These are phyloP conservation scores for Cyaniris semiargus DNA, from an alignment of 2,888 invertebrate species.

Conservation along the genomic window DNA sequence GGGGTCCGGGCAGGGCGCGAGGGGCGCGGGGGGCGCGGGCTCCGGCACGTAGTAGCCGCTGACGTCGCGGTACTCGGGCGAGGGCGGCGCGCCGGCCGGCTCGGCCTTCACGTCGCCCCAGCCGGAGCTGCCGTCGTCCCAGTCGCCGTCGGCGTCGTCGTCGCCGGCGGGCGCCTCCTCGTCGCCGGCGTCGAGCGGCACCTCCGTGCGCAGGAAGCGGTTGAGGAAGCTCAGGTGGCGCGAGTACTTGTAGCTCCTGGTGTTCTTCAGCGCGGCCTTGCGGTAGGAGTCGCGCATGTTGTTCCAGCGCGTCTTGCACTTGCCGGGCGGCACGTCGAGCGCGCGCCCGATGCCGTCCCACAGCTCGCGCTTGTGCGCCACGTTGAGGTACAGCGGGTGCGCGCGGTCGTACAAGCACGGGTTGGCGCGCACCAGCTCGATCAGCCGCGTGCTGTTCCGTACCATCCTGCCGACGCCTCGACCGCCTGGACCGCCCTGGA, in stretches of 20 bases:
- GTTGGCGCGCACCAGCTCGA: conserved; percentile 27
- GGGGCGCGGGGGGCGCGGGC: not conserved
- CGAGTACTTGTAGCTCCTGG: conserved; percentile 24
- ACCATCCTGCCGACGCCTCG: not conserved
- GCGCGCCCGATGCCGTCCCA: conserved; percentile 12
- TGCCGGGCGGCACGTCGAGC: conserved; percentile 24
- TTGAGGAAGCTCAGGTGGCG: conserved; percentile 7
- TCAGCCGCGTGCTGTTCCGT: conserved; percentile 21
- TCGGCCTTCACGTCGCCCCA: not conserved
- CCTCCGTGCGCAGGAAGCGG: conserved; percentile 7
- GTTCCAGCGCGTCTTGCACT: conserved; percentile 32
- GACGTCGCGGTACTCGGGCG: conserved; percentile 17
- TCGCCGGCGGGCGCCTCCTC: not conserved
- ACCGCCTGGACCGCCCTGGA: too few relatives aligned
- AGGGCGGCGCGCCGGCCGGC: not conserved
- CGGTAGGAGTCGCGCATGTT: conserved; percentile 30
- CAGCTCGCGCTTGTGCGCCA: conserved; percentile 21
- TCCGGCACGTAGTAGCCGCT: conserved; percentile 11
- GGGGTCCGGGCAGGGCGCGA: conserved; percentile 5
- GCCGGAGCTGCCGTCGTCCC: conserved; percentile 18
- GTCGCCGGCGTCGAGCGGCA: not conserved
- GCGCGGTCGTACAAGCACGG: conserved; percentile 25
- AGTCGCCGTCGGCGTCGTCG: not conserved
- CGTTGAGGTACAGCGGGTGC: conserved; percentile 25
- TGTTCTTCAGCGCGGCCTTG: conserved; percentile 21